Evolutionary conservation across 2,797 vertebrate genomes (phyloP), one percentile per base, ranked within the genome.

Genomic region (Pseudomugil tenellus): DNA sequence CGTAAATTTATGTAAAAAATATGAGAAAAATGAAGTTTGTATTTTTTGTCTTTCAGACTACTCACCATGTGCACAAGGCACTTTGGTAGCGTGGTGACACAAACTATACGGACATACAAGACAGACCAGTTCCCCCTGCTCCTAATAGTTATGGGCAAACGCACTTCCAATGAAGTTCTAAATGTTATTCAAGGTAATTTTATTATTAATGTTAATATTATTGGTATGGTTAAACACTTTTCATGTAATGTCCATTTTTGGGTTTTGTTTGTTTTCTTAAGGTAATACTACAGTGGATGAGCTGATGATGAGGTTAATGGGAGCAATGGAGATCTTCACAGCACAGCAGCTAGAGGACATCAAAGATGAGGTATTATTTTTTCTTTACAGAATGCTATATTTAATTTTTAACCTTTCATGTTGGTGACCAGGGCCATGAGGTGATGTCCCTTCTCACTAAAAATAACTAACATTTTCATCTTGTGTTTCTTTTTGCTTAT

Each of bases 221-320:
- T 17, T 53, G 6, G 1, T 5, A 10, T 62, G 1, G 43, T 35
- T 35, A 16, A 60, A 14, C 1, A 29, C 64, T 10, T 6, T 62
- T 21, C 2, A 55, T 19, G 6, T 6, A 64, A 21, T n/a, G 12
- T 17, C 12, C 8, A 10, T 32, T 35, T n/a, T 0, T 6, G 1
- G 5, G 0, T n/a, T 16, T 34, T 23, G 0, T 41, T 21, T n/a
- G 17, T 77, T 5, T 83, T 80, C 81, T 76, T 80, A 81, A 99
- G 98, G 98, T 81, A 99, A 99, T 94, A 97, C 97, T 56, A 97
- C 97, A 81, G 97, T 99, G 91, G 98, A 99, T 73, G 98, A 99
- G 89, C 93, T 99, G 83, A 99, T 99, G 98, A 99, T 99, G 98
- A 96, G 97, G 92, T 95, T 99, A 90, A 99, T 99, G 95, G 97